Evolutionary conservation across 1,140 invertebrate species (phyloP).

Genomic region (Hetaerina americana): DNA sequence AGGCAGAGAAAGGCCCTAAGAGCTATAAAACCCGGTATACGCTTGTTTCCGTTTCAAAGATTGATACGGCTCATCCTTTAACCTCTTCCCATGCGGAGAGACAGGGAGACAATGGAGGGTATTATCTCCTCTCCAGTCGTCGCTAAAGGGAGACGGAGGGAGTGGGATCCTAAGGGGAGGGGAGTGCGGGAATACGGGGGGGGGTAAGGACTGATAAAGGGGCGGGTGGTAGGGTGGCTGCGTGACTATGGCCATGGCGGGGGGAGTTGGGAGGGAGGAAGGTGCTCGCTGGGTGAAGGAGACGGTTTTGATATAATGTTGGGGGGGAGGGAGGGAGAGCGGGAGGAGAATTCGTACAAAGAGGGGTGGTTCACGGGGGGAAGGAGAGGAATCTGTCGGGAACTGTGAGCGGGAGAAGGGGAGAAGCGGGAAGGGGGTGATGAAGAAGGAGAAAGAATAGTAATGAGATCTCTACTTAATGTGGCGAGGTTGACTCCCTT

Average conservation of each 20-base stretch:
- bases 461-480: background rate
- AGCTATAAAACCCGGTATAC: slow-evolving; percentile 8
- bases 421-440: background rate
- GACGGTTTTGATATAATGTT: no score
- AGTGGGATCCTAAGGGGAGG: no score
- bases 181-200: no score
- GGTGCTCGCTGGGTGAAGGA: no score
- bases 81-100: slow-evolving; percentile 4
- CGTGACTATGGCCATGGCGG: no score
- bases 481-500: background rate
- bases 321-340: no score
- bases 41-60: slow-evolving; percentile 8
- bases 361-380: no score
- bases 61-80: slow-evolving; percentile 8
- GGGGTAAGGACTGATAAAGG: background rate
- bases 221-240: no score
- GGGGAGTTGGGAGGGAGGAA: no score
- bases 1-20: slow-evolving; percentile 2
- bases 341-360: no score
- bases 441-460: background rate
- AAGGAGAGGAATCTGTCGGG: no score
- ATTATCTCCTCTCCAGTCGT: slow-evolving; percentile 1
- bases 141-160: background rate
- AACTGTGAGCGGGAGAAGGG: background rate
- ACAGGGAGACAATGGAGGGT: slow-evolving; percentile 4